Base-by-base conservation (phyloP, 2,888 invertebrate genomes). In the Torymus auratus region DNA sequence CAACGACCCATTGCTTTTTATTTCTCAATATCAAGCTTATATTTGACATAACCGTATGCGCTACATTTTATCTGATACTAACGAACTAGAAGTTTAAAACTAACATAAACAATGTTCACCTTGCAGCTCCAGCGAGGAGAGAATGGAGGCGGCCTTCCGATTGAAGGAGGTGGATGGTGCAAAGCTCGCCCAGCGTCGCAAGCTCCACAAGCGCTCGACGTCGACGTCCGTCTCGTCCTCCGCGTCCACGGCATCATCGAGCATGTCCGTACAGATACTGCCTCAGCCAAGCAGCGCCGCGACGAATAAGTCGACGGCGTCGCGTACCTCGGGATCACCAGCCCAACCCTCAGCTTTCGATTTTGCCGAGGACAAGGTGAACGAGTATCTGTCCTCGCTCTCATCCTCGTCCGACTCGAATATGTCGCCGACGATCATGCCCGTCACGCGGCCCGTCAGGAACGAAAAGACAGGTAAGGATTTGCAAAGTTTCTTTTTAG, bases 71-170 rank as follows among this genome's bases (percentile, higher is more conserved):
- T 14, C 41, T 58, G 0, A 2, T 7, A 60, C 50, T 50, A 71
- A 71, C 2, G 15, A 52, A 11, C 23, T n/a, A 41, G n/a, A n/a
- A n/a, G n/a, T n/a, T n/a, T 56, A 56, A 56, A n/a, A 28, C 28
- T 28, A 28, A 28, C 3, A 28, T 28, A 28, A 28, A 28, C 28
- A 7, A 28, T 2, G 7, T 2, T 28, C 3, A 4, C 14, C 3
- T 67, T 41, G n/a, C 53, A 68, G 64, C 93, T n/a, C 93, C 95
- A 91, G 93, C 94, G 92, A 93, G 86, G 95, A 95, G 0, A 93
- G 94, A 71, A 91, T 93, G 17, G 94, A 95, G 87, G 95, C 95
- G 87, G 95, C 95, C n/a, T 95, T 96, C 89, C 92, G 95, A 64
- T 91, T 96, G 78, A 93, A 95, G 89, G 95, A 95, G 85, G 96